Evolutionary conservation across 2,797 vertebrate species (phyloP).

Genomic region (Syngnathus acus): DNA sequence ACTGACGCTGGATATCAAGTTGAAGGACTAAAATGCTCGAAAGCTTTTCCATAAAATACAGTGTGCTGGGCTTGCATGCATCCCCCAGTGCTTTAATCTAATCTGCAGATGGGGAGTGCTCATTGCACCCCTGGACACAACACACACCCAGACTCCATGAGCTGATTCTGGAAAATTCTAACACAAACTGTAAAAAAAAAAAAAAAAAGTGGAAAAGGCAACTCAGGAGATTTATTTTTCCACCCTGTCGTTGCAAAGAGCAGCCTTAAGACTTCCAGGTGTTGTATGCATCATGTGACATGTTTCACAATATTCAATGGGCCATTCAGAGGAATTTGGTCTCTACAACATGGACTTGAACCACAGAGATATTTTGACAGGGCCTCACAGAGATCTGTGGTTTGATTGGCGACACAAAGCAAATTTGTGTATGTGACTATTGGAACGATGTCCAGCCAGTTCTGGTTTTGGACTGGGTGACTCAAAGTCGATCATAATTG

Average conservation of each 20-base stretch:
- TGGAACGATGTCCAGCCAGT: not conserved
- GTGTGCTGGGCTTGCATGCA: constrained; percentile 21
- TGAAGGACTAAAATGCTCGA: not conserved
- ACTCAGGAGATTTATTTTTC: constrained; percentile 7
- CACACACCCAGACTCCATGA: constrained; percentile 35
- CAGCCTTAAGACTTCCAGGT: constrained; percentile 16
- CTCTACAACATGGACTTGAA: constrained; percentile 42
- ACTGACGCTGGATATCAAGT: not conserved
- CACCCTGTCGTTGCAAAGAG: constrained; percentile 13
- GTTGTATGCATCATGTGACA: not conserved
- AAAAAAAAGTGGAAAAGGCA: constrained; percentile 60
- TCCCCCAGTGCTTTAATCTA: constrained; percentile 54
- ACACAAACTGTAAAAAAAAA: constrained; percentile 42
- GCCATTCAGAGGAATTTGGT: constrained; percentile 35
- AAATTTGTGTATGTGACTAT: constrained; percentile 26
- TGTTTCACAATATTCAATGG: constrained; percentile 7
- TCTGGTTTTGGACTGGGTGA: not conserved
- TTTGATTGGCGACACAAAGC: constrained; percentile 41
- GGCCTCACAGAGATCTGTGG: constrained; percentile 42
- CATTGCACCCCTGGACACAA: constrained; percentile 26
- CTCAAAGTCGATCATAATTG: not conserved
- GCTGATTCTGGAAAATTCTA: constrained; percentile 58
- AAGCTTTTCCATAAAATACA: not conserved
- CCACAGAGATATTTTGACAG: constrained; percentile 46
- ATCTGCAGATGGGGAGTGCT: constrained; percentile 55